Evolutionary conservation across 2,113 vertebrate species (phyloP), one percentile per base, ranked within the genome.

Genomic region (Coreoperca whiteheadi): DNA sequence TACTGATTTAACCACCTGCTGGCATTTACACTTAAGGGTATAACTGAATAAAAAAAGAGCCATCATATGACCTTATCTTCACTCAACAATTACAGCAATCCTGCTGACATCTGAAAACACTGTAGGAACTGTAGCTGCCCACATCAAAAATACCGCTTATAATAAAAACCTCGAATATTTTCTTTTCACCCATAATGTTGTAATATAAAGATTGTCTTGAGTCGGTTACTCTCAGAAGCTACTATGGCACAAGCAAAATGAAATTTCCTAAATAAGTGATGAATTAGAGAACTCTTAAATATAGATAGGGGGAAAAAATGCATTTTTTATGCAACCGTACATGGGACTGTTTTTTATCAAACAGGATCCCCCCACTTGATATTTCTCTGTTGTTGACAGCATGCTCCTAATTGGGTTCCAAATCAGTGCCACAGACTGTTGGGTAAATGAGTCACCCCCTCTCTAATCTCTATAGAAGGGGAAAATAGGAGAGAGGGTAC

Each of bases 401-500:
- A 69, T 84, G 72, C 63, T 77, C 32, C 66, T 89, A 88, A 90
- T 90, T 92, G 70, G 77, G 79, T 83, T 91, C 43, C 78, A 89
- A 73, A 90, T 78, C 81, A 89, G 50, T 74, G 63, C 65, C 65
- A 56, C 84, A 89, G 78, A 87, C 85, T 83, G 75, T 74, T 76
- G 79, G 86, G 37, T 81, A 81, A 91, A 86, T 85, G 84, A 86
- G 77, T 70, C 79, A 25, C 82, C 82, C 83, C 75, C 74, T 78
- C 60, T 86, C 74, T 92, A 85, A 85, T 90, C 75, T 89, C 72
- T 74, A 74, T 72, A 74, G 54, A 86, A 30, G 64, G 39, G 63
- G 65, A 68, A 89, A 86, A 85, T 78, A 72, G 54, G 59, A 79
- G 83, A 71, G 65, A 92, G 90, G 87, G 90, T 94, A 93, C 93